Evolutionary conservation across 2,888 invertebrate species (phyloP).

Genomic region (Sarcophaga subvicina): DNA sequence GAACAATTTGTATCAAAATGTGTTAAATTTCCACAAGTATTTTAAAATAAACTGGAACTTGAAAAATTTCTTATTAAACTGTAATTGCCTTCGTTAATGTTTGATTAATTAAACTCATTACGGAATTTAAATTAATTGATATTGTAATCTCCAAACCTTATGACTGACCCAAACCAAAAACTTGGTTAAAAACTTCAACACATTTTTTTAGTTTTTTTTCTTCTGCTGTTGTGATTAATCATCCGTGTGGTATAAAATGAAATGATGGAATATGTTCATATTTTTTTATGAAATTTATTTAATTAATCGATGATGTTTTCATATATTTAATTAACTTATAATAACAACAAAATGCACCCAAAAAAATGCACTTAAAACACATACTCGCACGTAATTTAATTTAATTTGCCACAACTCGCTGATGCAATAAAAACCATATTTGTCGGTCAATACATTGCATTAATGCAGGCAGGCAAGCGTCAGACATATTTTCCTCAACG

Average conservation of each 20-base stretch:
- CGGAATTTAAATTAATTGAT: too few relatives aligned
- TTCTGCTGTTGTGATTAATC: too few relatives aligned
- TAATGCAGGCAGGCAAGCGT: too few relatives aligned
- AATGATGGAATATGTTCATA: conserved; percentile 5
- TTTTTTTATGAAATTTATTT: conserved; percentile 15
- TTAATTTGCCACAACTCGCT: conserved; percentile 56
- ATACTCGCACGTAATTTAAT: conserved; percentile 35
- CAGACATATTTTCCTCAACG: not conserved
- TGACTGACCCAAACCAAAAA: not conserved
- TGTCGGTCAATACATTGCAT: conserved; percentile 39
- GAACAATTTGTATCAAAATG: too few relatives aligned
- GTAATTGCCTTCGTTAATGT: too few relatives aligned
- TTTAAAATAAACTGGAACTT: too few relatives aligned
- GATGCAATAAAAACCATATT: conserved; percentile 57
- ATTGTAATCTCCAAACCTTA: too few relatives aligned
- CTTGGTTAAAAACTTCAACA: not conserved
- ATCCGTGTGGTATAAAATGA: too few relatives aligned
- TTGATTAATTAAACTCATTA: too few relatives aligned
- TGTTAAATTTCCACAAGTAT: too few relatives aligned
- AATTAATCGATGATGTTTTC: conserved; percentile 31
- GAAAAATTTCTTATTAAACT: too few relatives aligned
- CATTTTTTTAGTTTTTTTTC: too few relatives aligned
- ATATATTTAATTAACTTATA: conserved; percentile 45
- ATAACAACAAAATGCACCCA: conserved; percentile 1
- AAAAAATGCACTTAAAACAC: not conserved